These are phyloP conservation scores for Eumerus sabulonum DNA, from an alignment of 2,888 invertebrate species.

Conservation along the genomic window DNA sequence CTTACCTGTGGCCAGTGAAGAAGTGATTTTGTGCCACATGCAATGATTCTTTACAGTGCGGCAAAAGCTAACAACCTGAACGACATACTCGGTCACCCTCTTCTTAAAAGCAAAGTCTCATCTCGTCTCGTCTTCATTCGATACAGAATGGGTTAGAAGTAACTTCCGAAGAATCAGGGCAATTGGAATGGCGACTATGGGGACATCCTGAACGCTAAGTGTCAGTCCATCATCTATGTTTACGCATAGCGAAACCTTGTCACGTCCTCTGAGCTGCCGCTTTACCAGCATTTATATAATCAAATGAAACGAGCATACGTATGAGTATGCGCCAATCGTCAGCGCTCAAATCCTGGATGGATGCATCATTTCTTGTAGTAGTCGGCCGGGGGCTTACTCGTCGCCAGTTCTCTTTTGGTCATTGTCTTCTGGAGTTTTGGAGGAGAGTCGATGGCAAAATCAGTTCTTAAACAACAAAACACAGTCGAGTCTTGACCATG, in stretches of 20 bases:
- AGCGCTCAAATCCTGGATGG: constrained; percentile 63
- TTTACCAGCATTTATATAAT: constrained; percentile 64
- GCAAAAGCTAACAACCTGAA: constrained; percentile 62
- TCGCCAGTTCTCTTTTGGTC: constrained; percentile 64
- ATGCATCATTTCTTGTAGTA: constrained; percentile 47
- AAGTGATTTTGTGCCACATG: constrained; percentile 63
- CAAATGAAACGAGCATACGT: constrained; percentile 44
- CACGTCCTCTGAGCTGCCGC: constrained; percentile 59
- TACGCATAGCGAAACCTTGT: constrained; percentile 58
- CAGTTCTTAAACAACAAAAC: constrained; percentile 52
- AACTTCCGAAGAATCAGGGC: constrained; percentile 68
- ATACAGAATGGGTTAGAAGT: constrained; percentile 48
- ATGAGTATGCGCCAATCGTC: constrained; percentile 58
- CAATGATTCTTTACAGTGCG: constrained; percentile 39
- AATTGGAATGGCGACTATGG: constrained; percentile 54
- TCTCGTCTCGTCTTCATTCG: too few species aligned
- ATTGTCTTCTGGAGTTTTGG: constrained; percentile 60
- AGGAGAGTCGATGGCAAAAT: constrained; percentile 34
- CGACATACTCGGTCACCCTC: constrained; percentile 34
- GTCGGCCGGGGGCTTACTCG: constrained; percentile 25
- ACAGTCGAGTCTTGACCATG: constrained; percentile 61
- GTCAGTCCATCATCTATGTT: constrained; percentile 19
- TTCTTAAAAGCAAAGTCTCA: too few species aligned
- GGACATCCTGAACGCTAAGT: constrained; percentile 52
- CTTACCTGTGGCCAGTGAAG: constrained; percentile 54